Percentiles rank a stretch among this genome's conserved stretches.
phyloP scores from a whole-genome alignment of 2,113 vertebrate species.

The Apus apus region DNA sequence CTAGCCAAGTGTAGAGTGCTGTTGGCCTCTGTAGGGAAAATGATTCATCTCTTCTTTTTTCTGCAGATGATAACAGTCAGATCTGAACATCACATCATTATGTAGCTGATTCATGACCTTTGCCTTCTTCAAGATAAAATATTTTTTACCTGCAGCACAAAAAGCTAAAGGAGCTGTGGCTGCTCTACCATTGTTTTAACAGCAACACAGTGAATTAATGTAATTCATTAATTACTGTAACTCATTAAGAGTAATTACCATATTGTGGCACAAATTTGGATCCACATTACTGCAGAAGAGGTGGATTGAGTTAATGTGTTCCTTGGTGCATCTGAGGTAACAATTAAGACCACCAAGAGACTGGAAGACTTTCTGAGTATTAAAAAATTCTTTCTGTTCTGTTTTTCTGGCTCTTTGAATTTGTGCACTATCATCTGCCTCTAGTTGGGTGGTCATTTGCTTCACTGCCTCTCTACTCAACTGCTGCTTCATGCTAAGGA shows the following conservation, averaged over 20 bases:
- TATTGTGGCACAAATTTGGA: slow-evolving; percentile 6
- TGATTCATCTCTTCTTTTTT: not conserved
- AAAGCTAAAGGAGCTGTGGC: not conserved
- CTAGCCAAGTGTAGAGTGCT: not conserved
- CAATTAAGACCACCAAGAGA: slow-evolving; percentile 40
- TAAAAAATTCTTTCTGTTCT: not conserved
- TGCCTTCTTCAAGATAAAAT: not conserved
- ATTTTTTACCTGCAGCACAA: not conserved
- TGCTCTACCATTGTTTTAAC: not conserved
- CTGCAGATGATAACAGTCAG: not conserved
- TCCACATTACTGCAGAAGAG: not conserved
- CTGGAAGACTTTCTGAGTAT: not conserved
- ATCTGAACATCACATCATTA: not conserved
- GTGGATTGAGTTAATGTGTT: not conserved
- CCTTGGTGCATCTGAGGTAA: slow-evolving; percentile 8
- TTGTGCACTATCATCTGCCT: not conserved
- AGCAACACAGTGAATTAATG: not conserved
- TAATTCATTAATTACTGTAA: not conserved
- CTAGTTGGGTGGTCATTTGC: slow-evolving; percentile 12
- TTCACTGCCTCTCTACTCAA: not conserved
- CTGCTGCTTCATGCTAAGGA: not conserved
- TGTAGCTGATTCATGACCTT: not conserved
- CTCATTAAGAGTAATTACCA: not conserved
- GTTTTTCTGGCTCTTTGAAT: not conserved
- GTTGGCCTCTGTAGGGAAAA: not conserved